Conservation (phyloP, 2,888 invertebrate species). For the Eristalis pertinax region DNA sequence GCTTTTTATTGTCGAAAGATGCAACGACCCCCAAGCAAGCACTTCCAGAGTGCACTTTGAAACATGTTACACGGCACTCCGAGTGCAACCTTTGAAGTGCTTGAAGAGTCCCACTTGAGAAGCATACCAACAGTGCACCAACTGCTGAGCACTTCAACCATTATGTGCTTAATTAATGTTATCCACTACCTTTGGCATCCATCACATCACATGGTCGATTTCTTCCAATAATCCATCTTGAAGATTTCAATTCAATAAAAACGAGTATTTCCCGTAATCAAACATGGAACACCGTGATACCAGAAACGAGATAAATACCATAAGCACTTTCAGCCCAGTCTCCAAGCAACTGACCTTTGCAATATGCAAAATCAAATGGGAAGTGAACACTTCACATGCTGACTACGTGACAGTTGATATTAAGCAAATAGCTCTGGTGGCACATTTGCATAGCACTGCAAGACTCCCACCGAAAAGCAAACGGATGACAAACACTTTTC, state of each 20-base stretch:
- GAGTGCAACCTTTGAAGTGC: background rate
- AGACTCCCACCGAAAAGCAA: constrained; percentile 5
- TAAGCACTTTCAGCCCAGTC: constrained; percentile 11
- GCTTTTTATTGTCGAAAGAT: background rate
- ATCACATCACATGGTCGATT: background rate
- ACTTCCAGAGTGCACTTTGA: background rate
- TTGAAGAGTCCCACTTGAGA: background rate
- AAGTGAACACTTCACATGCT: constrained; percentile 29
- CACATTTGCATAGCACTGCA: constrained; percentile 31
- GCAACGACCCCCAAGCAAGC: background rate
- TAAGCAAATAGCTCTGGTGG: constrained; percentile 26
- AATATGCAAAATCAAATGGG: constrained; percentile 44
- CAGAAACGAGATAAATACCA: background rate
- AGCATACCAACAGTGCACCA: background rate
- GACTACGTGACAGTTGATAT: constrained; percentile 44
- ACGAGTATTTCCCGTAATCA: constrained; percentile 34
- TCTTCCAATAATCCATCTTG: constrained; percentile 16
- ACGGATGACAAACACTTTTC: constrained; percentile 9
- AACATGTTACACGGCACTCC: background rate
- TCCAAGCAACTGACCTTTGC: constrained; percentile 51
- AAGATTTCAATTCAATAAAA: constrained; percentile 17
- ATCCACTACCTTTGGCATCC: background rate
- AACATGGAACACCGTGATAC: background rate
- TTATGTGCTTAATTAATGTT: background rate
- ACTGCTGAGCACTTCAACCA: background rate